Evolutionary conservation across 2,113 vertebrate genomes (phyloP).

Genomic region (Bubalus kerabau): DNA sequence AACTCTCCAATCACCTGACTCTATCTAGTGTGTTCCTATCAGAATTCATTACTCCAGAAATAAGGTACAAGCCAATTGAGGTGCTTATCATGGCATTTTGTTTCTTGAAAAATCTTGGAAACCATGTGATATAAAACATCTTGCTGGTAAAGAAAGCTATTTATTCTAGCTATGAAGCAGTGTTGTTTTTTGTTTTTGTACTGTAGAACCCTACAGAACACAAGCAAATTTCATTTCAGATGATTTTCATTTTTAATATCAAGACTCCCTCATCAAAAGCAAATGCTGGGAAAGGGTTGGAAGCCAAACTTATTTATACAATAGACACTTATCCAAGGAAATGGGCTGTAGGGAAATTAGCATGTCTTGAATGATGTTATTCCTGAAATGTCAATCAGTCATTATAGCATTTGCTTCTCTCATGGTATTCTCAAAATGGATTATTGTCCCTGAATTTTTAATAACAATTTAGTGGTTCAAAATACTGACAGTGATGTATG

Average conservation of each 20-base stretch:
- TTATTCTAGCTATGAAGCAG: background rate
- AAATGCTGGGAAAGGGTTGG: conserved; percentile 54
- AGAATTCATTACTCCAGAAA: background rate
- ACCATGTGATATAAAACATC: background rate
- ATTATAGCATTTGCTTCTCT: conserved; percentile 67
- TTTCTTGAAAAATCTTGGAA: conserved; percentile 5
- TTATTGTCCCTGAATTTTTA: conserved; percentile 75
- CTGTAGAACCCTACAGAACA: background rate
- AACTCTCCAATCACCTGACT: background rate
- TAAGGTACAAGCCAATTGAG: background rate
- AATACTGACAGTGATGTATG: conserved; percentile 72
- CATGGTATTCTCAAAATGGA: conserved; percentile 63
- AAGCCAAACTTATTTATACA: conserved; percentile 57
- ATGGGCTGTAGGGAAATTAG: conserved; percentile 50
- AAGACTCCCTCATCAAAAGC: conserved; percentile 25
- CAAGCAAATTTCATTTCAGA: conserved; percentile 54
- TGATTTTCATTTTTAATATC: conserved; percentile 46
- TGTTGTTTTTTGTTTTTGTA: background rate
- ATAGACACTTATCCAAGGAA: conserved; percentile 49
- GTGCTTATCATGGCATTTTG: background rate
- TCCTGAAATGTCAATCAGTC: conserved; percentile 66
- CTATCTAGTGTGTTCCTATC: background rate
- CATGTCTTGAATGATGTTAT: conserved; percentile 67
- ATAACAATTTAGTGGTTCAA: conserved; percentile 76
- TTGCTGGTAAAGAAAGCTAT: conserved; percentile 35